Evolutionary conservation across 1,140 invertebrate genomes (phyloP).

Genomic region (Neotoxoptera formosana): DNA sequence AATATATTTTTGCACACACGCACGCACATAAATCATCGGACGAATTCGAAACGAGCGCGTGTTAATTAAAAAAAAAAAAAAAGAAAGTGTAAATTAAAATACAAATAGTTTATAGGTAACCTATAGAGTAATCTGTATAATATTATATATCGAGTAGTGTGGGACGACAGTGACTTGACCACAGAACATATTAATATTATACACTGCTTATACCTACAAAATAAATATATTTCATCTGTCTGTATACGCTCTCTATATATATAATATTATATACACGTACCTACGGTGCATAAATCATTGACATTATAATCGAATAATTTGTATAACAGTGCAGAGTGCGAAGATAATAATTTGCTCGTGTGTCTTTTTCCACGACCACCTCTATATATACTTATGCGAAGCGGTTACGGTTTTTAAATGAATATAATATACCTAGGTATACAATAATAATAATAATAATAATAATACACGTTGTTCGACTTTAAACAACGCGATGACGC

Average conservation of each 20-base stretch:
- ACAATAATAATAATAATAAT: background rate
- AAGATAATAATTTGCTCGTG: background rate
- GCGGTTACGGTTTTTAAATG: background rate
- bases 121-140: background rate
- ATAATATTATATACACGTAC: background rate
- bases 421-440: background rate
- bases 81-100: conserved; percentile 19
- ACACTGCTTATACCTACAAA: background rate
- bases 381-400: background rate
- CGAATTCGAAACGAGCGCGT: background rate
- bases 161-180: background rate
- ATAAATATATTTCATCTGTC: background rate
- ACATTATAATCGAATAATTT: conserved; percentile 35
- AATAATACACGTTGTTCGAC: background rate
- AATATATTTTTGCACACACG: background rate
- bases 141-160: background rate
- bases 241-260: background rate
- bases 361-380: background rate
- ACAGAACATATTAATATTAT: background rate
- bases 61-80: background rate
- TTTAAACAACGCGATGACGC: background rate
- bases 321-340: background rate
- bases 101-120: background rate
- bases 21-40: background rate
- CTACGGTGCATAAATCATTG: background rate